Conservation (phyloP, 2,888 invertebrate species). For the Baronia brevicornis region DNA sequence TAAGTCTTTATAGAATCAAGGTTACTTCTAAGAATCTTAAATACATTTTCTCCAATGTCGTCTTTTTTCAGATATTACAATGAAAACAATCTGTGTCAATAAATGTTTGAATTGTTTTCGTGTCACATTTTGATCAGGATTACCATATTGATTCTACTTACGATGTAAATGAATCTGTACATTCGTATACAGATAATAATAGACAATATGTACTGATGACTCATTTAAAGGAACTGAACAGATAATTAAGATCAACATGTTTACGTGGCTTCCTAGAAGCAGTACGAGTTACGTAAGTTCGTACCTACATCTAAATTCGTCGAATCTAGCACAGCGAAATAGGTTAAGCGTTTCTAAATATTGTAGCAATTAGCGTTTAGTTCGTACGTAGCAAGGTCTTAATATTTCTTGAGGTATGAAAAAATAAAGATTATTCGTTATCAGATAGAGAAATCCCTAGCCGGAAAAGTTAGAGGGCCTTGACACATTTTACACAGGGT, state of each 20-base stretch:
- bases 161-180: too few species aligned
- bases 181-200: too few species aligned
- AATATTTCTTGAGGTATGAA: constrained; percentile 32
- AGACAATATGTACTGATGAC: constrained; percentile 18
- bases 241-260: constrained; percentile 20
- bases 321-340: constrained; percentile 58
- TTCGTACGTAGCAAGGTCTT: constrained; percentile 37
- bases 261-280: constrained; percentile 35
- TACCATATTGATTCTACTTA: too few species aligned
- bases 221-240: constrained; percentile 18
- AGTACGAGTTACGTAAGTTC: constrained; percentile 37
- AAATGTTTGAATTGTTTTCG: too few species aligned
- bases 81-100: too few species aligned
- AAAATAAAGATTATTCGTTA: constrained; percentile 28
- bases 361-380: constrained; percentile 62
- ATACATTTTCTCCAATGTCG: too few species aligned
- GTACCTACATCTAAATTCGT: constrained; percentile 30
- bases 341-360: constrained; percentile 71
- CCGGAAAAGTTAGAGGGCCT: constrained; percentile 52
- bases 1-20: constrained; percentile 18
- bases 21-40: too few species aligned
- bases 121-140: too few species aligned
- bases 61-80: too few species aligned
- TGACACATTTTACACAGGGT: constrained; percentile 49
- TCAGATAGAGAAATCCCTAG: constrained; percentile 27